phyloP scores from a whole-genome alignment of 2,888 invertebrate genomes.

The Busseola fusca region DNA sequence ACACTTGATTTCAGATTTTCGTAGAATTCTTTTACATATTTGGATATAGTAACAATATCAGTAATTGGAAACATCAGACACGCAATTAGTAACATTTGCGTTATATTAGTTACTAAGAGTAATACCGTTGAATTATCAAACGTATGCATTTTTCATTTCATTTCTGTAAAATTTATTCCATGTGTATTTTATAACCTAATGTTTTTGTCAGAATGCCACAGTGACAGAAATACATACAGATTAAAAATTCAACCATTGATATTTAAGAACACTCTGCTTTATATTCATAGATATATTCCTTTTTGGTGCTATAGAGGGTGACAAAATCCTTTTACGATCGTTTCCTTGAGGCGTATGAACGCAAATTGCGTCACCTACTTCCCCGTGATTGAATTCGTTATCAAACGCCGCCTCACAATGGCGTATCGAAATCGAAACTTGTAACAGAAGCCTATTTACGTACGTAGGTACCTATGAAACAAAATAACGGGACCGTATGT shows the following conservation, averaged over 20 bases:
- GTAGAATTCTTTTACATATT: constrained; percentile 61
- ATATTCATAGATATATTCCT: constrained; percentile 41
- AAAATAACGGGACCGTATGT: constrained; percentile 70
- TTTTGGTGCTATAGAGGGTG: constrained; percentile 55
- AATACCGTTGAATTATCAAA: constrained; percentile 61
- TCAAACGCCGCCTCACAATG: constrained; percentile 70
- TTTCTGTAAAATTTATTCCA: constrained; percentile 31
- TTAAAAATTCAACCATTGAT: constrained; percentile 37
- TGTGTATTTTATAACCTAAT: constrained; percentile 1
- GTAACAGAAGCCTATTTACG: constrained; percentile 73
- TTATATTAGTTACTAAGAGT: constrained; percentile 66
- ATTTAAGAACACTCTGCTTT: constrained; percentile 20
- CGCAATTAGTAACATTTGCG: constrained; percentile 76
- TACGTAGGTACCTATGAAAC: constrained; percentile 70
- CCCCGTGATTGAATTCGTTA: constrained; percentile 79
- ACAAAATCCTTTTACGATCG: constrained; percentile 63
- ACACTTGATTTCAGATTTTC: constrained; percentile 43
- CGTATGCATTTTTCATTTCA: constrained; percentile 58
- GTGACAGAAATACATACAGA: constrained; percentile 36
- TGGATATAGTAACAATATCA: constrained; percentile 70
- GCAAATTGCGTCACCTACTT: constrained; percentile 66
- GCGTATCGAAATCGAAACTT: constrained; percentile 73
- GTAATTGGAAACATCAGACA: constrained; percentile 70
- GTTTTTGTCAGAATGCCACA: constrained; percentile 24
- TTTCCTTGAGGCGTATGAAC: constrained; percentile 56